Evolutionary conservation across 2,113 vertebrate species (phyloP), one percentile per base, ranked within the genome.

Genomic region (Amphiprion ocellaris): DNA sequence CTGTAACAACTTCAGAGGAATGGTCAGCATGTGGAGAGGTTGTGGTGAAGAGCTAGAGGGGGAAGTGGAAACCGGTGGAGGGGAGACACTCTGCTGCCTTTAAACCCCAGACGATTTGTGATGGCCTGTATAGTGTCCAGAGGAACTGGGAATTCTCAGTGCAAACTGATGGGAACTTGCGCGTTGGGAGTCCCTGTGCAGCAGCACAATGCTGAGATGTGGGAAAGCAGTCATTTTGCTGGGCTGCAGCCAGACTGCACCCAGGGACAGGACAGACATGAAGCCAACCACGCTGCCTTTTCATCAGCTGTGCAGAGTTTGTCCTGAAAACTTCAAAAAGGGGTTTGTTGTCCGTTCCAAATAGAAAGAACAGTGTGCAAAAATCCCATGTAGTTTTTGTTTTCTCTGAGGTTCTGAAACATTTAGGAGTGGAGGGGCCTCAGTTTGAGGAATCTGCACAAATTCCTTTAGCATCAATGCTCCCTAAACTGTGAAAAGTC

Each of bases 1-100:
- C 85, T 88, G 84, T 78, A 91, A 86, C 87, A 89, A 87, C 90
- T 89, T 84, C 83, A 88, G 87, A 93, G 82, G 83, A 85, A 83
- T 89, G 93, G 92, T 92, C 92, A 93, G 79, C 86, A 83, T 93
- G 85, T 90, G 87, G 58, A 74, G 83, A 68, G 72, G 68, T 68
- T 87, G 87, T 76, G 87, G 86, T 85, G 46, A 83, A 73, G 69
- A 79, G 69, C 37, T 71, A 44, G 74, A 83, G 41, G 76, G 26
- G 76, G 75, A 75, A 89, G 78, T 74, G 23, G 69, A 24, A 65
- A 64, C 14, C 14, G 16, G 64, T 37, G 68, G 49, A 77, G 66
- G 61, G 55, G 65, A 53, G 69, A 65, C 11, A 24, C 46, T 63
- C 7, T 58, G 59, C 60, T 78, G 62, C 44, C 63, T 66, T 74